phyloP scores from a whole-genome alignment of 1,140 invertebrate genomes.

The Diachasmimorpha longicaudata region DNA sequence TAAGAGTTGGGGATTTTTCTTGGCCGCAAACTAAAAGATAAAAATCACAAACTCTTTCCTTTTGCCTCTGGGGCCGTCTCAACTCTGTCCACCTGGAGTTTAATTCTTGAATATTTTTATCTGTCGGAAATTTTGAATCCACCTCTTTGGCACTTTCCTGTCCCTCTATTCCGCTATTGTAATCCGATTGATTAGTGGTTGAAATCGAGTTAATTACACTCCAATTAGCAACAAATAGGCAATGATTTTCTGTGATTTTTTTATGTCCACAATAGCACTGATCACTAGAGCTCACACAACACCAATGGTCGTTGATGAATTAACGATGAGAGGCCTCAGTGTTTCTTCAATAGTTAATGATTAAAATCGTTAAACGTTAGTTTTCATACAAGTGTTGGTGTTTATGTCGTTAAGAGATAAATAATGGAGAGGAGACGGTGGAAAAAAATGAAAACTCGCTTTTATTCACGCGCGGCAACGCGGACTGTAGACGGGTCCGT shows the following conservation, averaged over 20 bases:
- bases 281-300: not conserved
- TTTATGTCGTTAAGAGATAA: constrained; percentile 27
- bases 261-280: not conserved
- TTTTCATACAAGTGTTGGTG: not conserved
- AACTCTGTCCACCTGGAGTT: not conserved
- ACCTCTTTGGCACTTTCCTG: not conserved
- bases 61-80: not conserved
- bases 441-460: constrained; percentile 13
- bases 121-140: not conserved
- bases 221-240: not conserved
- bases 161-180: not conserved
- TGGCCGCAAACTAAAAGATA: not conserved
- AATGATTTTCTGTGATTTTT: not conserved
- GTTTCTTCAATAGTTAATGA: not conserved
- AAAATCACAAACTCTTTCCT: not conserved
- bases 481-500: constrained; percentile 35
- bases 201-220: not conserved
- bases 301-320: not conserved
- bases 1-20: not conserved
- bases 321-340: not conserved
- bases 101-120: not conserved
- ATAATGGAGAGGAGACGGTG: constrained; percentile 36
- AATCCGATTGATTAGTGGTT: not conserved
- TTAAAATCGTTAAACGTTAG: not conserved
- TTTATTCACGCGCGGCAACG: constrained; percentile 42